Conservation (phyloP, 2,113 vertebrate species). For the Urocolius indicus region DNA sequence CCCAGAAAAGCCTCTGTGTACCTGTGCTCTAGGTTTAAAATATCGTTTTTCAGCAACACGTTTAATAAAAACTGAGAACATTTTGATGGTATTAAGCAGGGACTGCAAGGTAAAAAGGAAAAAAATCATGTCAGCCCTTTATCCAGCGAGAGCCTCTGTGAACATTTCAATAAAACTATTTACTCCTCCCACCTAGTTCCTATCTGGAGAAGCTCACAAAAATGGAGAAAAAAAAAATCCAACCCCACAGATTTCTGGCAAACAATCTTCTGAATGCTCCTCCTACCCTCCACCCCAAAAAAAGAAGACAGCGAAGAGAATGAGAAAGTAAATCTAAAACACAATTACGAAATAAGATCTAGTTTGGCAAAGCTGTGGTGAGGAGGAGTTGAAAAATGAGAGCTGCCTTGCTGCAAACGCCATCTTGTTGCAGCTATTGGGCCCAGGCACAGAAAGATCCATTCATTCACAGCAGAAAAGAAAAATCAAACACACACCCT, state of each 20-base stretch:
- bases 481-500: constrained; percentile 61
- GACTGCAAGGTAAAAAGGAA: background rate
- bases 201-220: background rate
- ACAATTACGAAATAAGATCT: constrained; percentile 57
- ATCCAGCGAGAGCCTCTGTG: background rate
- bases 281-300: background rate
- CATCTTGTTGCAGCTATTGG: constrained; percentile 82
- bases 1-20: background rate
- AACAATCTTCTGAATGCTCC: background rate
- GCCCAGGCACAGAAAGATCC: constrained; percentile 78
- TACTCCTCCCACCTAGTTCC: constrained; percentile 63
- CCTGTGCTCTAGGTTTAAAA: background rate
- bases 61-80: background rate
- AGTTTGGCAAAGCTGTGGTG: constrained; percentile 56
- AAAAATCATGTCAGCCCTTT: constrained; percentile 35
- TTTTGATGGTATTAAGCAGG: background rate
- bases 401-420: constrained; percentile 77
- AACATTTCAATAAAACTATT: constrained; percentile 52
- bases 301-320: constrained; percentile 14
- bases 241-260: background rate
- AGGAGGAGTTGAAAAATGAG: constrained; percentile 71
- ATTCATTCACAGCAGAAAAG: constrained; percentile 78
- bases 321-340: constrained; percentile 28
- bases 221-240: background rate
- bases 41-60: background rate